Evolutionary conservation across 92 coral and sea anemone species (phyloP), one percentile per base, ranked within the genome.

Genomic region (Umimayanthus kanabou): DNA sequence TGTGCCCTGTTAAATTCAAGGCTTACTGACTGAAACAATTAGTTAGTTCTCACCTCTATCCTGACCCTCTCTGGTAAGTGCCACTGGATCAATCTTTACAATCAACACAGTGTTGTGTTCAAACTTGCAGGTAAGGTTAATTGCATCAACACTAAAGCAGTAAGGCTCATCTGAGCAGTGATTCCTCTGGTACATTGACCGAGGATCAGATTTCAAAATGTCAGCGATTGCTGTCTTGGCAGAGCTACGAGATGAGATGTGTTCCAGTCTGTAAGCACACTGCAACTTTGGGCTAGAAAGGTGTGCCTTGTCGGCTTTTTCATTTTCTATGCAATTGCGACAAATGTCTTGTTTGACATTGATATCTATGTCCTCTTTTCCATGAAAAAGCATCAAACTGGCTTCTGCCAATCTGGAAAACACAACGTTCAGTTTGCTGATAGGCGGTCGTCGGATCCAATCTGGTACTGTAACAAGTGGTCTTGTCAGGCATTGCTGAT

Each of bases 51-150:
- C 11, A 75, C 82, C 73, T 57, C 76, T 64, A 42, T 85, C 72
- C 25, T 2, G 80, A 30, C 40, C 39, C 13, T 85, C 88, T 75
- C 81, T 77, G 37, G 25, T 20, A 6, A 45, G 28, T 22, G 42
- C 26, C 29, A 77, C 65, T 4, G 95, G 95, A 16, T 92, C 91
- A 50, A 92, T 80, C 80, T 49, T 89, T 47, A 88, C 73, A 9
- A 92, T 93, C 43, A 88, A 42, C 40, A 75, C 95, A 4, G 87
- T 73, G 6, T 77, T 61, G 76, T 80, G 79, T 8, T 87, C 85
- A 78, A 92, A 92, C 50, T 85, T 84, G 81, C 95, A 92, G 53
- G 93, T 85, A 47, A 92, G 84, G 78, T 92, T 92, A 70, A 92
- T 80, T 18, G 50, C 89, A 70, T 92, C 95, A 7, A 92, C 84